Conservation (phyloP, 2,888 invertebrate species). For the Lasioglossum malachurum region DNA sequence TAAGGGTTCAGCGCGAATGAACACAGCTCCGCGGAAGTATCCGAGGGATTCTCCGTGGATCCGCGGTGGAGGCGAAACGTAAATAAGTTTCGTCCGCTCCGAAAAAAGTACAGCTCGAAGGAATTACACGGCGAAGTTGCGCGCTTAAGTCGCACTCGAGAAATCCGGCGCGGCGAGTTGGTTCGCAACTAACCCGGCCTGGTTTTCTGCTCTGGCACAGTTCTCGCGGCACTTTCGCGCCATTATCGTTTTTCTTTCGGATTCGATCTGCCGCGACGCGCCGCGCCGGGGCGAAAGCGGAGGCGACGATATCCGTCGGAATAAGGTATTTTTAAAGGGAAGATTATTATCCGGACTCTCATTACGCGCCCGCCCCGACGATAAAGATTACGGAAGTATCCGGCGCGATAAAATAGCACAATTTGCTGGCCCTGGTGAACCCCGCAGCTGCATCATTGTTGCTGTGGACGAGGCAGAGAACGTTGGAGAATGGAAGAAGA, state of each 20-base stretch:
- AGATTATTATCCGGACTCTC: conserved; percentile 60
- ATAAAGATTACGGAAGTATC: conserved; percentile 69
- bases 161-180: conserved; percentile 40
- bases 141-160: conserved; percentile 29
- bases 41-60: background rate
- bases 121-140: conserved; percentile 33
- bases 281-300: background rate
- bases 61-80: background rate
- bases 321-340: conserved; percentile 42
- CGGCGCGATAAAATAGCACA: conserved; percentile 64
- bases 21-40: background rate
- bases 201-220: conserved; percentile 13
- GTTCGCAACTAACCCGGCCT: conserved; percentile 8
- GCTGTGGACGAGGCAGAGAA: conserved; percentile 31
- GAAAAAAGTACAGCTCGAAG: conserved; percentile 1
- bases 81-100: background rate
- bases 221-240: conserved; percentile 20
- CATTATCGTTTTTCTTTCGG: conserved; percentile 45
- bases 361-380: conserved; percentile 46
- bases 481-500: background rate
- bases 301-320: conserved; percentile 41
- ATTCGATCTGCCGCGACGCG: conserved; percentile 33
- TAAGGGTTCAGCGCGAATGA: background rate
- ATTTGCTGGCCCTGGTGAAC: conserved; percentile 61
- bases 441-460: conserved; percentile 56